Base-by-base conservation (phyloP, 2,797 vertebrate species). In the Chaetodon trifasciatus region DNA sequence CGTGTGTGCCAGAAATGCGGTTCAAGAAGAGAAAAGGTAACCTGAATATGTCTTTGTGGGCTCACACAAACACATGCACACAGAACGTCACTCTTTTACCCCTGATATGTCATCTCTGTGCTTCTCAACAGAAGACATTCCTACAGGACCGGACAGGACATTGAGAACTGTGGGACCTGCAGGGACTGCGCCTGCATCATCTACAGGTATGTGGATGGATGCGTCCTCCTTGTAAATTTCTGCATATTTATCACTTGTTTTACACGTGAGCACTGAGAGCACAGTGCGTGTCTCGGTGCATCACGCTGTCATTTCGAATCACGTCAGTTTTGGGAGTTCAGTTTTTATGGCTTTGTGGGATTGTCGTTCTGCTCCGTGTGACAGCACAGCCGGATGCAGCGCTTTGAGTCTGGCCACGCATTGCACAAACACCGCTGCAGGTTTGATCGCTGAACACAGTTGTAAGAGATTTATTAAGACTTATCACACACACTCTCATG, bases 121-220 rank as follows among this genome's bases (percentile, higher is more conserved):
- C 90, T 92, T 94, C 78, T 90, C 85, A 86, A 88, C 94, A 97
- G 97, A 94, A 94, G 97, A 83, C 95, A 96, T 91, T 97, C 95
- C 0, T 97, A 97, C 93, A 91, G 95, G 53, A 97, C 97, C 0
- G 97, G 96, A 76, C 97, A 97, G 90, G 97, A 97, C 92, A 96
- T 96, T 21, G 95, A 96, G 91, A 97, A 97, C 96, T 97, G 97
- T 21, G 96, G 96, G 78, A 97, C 96, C 77, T 97, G 97, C 94
- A 96, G 96, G 82, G 96, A 97, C 93, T 97, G 97, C 0, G 97
- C 96, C 79, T 97, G 96, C 93, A 97, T 97, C 93, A 97, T 97
- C 94, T 97, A 97, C 94, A 97, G 97, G 97, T 97, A 94, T 4
- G 74, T 67, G 71, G n/a, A 70, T 32, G 49, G 35, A 74, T 19